phyloP scores from a whole-genome alignment of 2,888 invertebrate genomes.

The Drosophila maculinotata region DNA sequence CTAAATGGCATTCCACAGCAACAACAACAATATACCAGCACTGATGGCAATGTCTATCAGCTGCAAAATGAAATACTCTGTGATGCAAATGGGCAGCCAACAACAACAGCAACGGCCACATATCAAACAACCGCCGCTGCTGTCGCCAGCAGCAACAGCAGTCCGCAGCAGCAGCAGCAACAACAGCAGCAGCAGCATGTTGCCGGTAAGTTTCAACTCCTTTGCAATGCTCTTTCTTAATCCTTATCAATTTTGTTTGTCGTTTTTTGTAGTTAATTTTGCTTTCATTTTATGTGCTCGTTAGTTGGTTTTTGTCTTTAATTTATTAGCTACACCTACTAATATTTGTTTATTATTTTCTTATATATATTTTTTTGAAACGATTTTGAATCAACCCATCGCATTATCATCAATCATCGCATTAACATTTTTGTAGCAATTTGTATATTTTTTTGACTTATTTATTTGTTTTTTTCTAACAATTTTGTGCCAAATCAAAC shows the following conservation, averaged over 20 bases:
- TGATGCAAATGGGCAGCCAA: constrained; percentile 76
- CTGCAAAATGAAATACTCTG: constrained; percentile 83
- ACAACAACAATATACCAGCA: constrained; percentile 72
- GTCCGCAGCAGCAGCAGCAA: constrained; percentile 52
- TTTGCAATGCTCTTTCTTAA: no score
- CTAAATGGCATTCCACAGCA: constrained; percentile 81
- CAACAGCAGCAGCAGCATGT: constrained; percentile 56
- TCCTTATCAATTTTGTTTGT: constrained; percentile 25
- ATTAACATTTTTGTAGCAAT: constrained; percentile 34
- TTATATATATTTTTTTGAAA: neutral
- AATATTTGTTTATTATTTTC: constrained; percentile 18
- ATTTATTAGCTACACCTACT: constrained; percentile 36
- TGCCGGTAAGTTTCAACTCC: constrained; percentile 65
- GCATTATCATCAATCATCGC: constrained; percentile 37
- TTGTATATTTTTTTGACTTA: constrained; percentile 13
- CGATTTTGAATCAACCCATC: constrained; percentile 9
- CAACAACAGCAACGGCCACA: constrained; percentile 69
- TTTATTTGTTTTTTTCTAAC: constrained; percentile 28
- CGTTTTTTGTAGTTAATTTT: constrained; percentile 44
- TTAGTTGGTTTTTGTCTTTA: constrained; percentile 30
- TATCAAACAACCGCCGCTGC: constrained; percentile 66
- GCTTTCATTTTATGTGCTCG: constrained; percentile 47
- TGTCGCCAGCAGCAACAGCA: constrained; percentile 63
- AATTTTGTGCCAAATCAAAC: constrained; percentile 51
- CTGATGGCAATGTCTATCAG: constrained; percentile 82